Evolutionary conservation across 2,797 vertebrate species (phyloP).

Genomic region (Alectoris magna): DNA sequence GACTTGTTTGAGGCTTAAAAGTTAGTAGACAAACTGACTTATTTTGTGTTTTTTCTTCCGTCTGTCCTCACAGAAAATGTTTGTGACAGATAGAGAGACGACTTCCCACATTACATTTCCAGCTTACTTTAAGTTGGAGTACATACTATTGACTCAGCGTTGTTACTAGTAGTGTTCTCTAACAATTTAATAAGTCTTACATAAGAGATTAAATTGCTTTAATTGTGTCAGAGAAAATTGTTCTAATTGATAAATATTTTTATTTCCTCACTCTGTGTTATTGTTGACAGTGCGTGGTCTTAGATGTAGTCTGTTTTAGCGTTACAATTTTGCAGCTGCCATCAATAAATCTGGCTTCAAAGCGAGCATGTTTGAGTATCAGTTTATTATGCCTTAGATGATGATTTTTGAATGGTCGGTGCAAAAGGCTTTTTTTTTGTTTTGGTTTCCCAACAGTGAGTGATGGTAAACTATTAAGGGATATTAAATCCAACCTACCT

Average conservation of each 20-base stretch:
- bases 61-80: not conserved
- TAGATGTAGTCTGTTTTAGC: not conserved
- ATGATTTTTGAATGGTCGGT: not conserved
- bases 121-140: not conserved
- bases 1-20: not conserved
- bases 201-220: not conserved
- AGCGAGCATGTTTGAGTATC: not conserved
- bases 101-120: not conserved
- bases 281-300: not conserved
- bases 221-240: not conserved
- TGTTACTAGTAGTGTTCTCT: not conserved
- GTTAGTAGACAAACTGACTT: not conserved
- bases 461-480: fast-evolving
- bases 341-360: not conserved
- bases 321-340: not conserved
- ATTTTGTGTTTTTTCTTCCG: not conserved
- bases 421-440: not conserved
- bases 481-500: not conserved
- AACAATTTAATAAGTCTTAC: not conserved
- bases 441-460: not conserved
- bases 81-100: not conserved
- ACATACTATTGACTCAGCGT: not conserved
- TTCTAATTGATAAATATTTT: not conserved
- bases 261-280: not conserved
- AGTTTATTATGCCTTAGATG: not conserved